A percentile compares a stretch with the other conserved stretches of the same genome.
phyloP scores from a whole-genome alignment of 1,140 invertebrate species.

The Muscidifurax raptorellus region DNA sequence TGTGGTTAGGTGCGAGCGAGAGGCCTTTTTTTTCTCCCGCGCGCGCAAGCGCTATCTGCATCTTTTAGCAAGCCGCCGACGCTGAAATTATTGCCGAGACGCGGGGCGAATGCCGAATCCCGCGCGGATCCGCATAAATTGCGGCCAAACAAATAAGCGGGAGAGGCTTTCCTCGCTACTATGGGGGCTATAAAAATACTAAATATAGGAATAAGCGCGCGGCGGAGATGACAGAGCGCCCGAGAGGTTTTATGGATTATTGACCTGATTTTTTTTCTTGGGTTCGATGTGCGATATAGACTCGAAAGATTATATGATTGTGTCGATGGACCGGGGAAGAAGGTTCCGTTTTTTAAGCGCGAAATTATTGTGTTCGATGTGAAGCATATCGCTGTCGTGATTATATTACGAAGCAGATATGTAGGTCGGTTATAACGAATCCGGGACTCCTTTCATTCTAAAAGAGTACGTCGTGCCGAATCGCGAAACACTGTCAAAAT shows the following conservation, averaged over 20 bases:
- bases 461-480: too few species aligned
- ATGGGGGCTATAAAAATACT: not conserved
- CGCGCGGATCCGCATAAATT: slow-evolving; percentile 30
- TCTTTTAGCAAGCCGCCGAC: slow-evolving; percentile 26
- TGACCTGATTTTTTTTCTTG: slow-evolving; percentile 3
- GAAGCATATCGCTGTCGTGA: too few species aligned
- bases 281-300: too few species aligned
- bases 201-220: not conserved
- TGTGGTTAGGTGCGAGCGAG: slow-evolving; percentile 5
- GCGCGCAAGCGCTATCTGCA: slow-evolving; percentile 23
- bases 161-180: not conserved
- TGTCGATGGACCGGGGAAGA: too few species aligned
- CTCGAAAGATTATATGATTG: too few species aligned
- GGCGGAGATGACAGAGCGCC: not conserved
- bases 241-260: not conserved
- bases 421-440: too few species aligned
- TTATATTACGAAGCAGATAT: too few species aligned
- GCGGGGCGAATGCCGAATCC: slow-evolving; percentile 38
- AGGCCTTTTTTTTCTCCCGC: slow-evolving; percentile 1
- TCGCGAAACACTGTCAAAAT: not conserved
- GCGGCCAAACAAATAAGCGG: not conserved
- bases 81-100: slow-evolving; percentile 40
- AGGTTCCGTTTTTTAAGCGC: too few species aligned
- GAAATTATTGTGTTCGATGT: too few species aligned
- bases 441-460: too few species aligned